phyloP scores from a whole-genome alignment of 2,113 vertebrate genomes.

The Trinectes maculatus region DNA sequence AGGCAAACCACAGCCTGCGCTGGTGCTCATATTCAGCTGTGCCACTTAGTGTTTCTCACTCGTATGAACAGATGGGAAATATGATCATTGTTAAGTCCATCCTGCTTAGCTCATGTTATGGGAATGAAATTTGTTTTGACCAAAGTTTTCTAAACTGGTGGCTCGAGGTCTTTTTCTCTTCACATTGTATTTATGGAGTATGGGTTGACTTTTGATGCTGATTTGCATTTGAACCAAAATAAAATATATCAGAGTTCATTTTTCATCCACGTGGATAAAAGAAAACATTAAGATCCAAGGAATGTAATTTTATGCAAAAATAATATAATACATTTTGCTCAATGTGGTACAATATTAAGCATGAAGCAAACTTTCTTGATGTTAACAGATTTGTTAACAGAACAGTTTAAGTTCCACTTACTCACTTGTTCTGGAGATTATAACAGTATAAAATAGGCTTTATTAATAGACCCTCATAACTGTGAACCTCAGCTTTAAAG shows the following conservation, averaged over 20 bases:
- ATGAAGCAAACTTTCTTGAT: neutral
- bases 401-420: too few relatives aligned
- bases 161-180: neutral
- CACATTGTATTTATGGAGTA: neutral
- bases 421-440: neutral
- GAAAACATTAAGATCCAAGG: neutral
- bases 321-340: neutral
- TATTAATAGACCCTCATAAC: neutral
- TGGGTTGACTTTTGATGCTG: neutral
- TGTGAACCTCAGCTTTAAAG: too few relatives aligned
- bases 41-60: neutral
- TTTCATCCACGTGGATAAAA: neutral
- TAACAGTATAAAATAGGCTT: neutral
- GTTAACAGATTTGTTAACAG: too few relatives aligned
- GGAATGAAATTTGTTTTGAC: slow-evolving; percentile 6
- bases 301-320: neutral
- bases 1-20: slow-evolving; percentile 34
- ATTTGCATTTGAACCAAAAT: neutral
- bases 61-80: slow-evolving; percentile 3
- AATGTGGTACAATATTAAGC: neutral
- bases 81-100: slow-evolving; percentile 13
- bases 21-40: slow-evolving; percentile 27
- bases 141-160: neutral
- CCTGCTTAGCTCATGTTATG: slow-evolving; percentile 1
- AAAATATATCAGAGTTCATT: neutral